Base-by-base conservation (phyloP, 2,113 vertebrate genomes). In the Nestor notabilis region DNA sequence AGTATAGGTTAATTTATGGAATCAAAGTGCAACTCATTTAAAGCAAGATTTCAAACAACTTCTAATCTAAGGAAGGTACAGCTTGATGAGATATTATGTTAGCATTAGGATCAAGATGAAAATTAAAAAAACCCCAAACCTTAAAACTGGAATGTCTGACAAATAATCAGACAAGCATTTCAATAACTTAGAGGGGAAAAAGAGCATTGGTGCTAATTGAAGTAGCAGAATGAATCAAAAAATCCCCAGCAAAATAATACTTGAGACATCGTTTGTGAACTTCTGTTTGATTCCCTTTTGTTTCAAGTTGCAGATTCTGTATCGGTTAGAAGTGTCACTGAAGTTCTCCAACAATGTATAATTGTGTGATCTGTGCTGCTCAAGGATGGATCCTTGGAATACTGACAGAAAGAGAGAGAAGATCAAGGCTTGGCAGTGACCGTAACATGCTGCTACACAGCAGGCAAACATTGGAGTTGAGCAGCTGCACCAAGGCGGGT, bases 361-460 rank as follows among this genome's bases (percentile, higher is more conserved):
- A 84, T 20, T 95, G 94, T 93, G 94, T 17, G 80, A 60, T 89
- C 52, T 37, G 52, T 5, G 46, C 80, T 60, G 83, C 69, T 65
- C 49, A 58, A 95, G 93, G 95, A 83, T 52, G 86, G 91, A 44
- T 81, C 85, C 89, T 75, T 28, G 91, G 82, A 87, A 71, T 15
- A 61, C 11, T 83, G 91, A 92, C 95, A 95, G 41, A 55, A 35
- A 76, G 56, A 18, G 66, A 25, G 56, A 68, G 95, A 64, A 95
- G 94, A 95, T 94, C 93, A 95, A 85, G 93, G 81, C 89, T 92
- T 85, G 89, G 94, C 91, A 94, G 89, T 53, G 90, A 89, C 91
- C 78, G 52, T 7, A 56, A 75, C 80, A 63, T 69, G 89, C 93
- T 93, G 94, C 93, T 93, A 16, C 94, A 72, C 90, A 91, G 92